These are phyloP conservation scores for Sipha flava DNA, from an alignment of 1,140 invertebrate genomes.

Conservation along the genomic window DNA sequence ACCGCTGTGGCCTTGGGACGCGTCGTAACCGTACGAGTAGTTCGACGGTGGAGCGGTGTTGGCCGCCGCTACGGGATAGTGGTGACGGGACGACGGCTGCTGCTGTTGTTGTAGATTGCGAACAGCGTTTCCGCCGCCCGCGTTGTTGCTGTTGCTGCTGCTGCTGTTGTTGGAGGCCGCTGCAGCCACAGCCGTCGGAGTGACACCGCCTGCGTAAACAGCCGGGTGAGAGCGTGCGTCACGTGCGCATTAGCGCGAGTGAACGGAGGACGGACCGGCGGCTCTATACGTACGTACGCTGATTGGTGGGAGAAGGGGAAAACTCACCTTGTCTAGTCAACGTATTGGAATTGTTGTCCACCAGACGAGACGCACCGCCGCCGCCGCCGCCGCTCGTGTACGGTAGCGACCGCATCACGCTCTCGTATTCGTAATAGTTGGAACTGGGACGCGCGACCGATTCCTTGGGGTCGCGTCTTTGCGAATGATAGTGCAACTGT, in stretches of 20 bases:
- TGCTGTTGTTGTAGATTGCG: neutral
- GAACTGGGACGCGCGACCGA: conserved; percentile 58
- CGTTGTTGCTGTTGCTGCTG: no score
- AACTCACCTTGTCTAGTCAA: conserved; percentile 35
- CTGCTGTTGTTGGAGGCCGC: no score
- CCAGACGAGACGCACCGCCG: conserved; percentile 35
- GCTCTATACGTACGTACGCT: neutral
- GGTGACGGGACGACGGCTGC: neutral
- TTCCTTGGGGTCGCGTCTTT: conserved; percentile 58
- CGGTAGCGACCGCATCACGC: conserved; percentile 43
- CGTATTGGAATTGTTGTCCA: conserved; percentile 36
- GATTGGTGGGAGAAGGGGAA: conserved; percentile 28
- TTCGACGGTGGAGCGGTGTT: neutral
- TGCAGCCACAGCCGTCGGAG: no score
- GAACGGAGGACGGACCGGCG: neutral
- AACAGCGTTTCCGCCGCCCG: no score
- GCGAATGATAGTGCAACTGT: conserved; percentile 67
- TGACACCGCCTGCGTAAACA: neutral
- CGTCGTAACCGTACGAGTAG: neutral
- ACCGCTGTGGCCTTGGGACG: neutral
- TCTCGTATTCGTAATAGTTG: conserved; percentile 77
- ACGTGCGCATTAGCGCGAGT: neutral
- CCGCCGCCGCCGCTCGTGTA: conserved; percentile 48
- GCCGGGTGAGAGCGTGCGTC: conserved; percentile 36
- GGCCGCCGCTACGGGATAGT: neutral